These are phyloP conservation scores for Podargus strigoides DNA, from an alignment of 2,797 vertebrate genomes.

Conservation along the genomic window DNA sequence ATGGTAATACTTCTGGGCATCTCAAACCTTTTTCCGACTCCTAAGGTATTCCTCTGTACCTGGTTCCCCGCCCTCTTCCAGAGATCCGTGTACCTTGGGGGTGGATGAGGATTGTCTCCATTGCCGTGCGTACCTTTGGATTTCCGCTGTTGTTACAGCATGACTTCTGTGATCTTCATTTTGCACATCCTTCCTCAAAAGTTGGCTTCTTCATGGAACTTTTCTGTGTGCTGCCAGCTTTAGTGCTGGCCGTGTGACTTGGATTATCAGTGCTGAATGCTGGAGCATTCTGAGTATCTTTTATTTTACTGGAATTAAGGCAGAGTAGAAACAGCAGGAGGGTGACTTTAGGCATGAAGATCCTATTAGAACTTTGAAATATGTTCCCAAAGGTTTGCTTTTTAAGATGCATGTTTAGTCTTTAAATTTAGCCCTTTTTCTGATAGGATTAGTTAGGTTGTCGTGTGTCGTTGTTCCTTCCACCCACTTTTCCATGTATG, in stretches of 20 bases:
- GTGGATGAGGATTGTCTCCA: not conserved
- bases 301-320: constrained; percentile 30
- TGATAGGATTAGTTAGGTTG: not conserved
- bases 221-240: not conserved
- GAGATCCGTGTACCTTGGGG: not conserved
- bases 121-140: not conserved
- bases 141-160: not conserved
- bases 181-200: not conserved
- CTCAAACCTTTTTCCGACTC: not conserved
- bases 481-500: not conserved
- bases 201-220: not conserved
- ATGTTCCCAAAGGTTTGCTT: not conserved
- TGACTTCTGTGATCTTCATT: not conserved
- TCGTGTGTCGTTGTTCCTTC: not conserved
- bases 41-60: not conserved
- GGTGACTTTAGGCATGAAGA: not conserved
- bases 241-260: not conserved
- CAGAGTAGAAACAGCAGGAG: not conserved
- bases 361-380: not conserved
- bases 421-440: not conserved
- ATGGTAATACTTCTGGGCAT: not conserved
- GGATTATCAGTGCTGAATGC: not conserved
- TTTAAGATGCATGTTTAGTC: not conserved
- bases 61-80: not conserved
- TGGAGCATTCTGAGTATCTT: not conserved